Percentiles rank a stretch among this genome's conserved stretches.
Evolutionary conservation across 2,797 vertebrate species (phyloP).

Genomic region (Pagetopsis macropterus): DNA sequence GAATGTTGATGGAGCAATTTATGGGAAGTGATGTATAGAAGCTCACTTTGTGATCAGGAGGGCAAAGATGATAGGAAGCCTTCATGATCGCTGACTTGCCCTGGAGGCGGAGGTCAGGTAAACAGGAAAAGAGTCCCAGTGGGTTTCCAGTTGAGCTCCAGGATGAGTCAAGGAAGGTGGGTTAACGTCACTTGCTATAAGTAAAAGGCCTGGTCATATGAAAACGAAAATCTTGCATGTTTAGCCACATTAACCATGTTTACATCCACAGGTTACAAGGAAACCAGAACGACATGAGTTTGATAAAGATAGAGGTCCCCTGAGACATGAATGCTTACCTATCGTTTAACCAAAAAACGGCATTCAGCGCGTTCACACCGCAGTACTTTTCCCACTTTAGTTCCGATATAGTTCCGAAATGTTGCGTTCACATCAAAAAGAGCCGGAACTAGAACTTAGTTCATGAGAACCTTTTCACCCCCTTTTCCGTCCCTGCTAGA

Average conservation of each 20-base stretch:
- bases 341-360: background rate
- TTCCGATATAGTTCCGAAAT: no score
- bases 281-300: background rate
- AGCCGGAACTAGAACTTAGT: no score
- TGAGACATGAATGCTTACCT: background rate
- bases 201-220: no score
- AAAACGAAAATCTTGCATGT: no score
- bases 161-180: background rate
- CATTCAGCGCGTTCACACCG: no score
- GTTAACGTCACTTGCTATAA: background rate
- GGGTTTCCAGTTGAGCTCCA: background rate
- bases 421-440: no score
- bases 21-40: background rate
- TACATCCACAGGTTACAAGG: background rate
- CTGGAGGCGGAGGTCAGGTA: background rate
- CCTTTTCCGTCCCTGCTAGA: no score
- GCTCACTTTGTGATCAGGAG: background rate
- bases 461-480: no score
- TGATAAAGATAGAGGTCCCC: background rate
- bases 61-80: conserved; percentile 4
- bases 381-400: no score
- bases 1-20: conserved; percentile 23
- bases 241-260: no score
- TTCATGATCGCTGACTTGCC: background rate
- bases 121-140: conserved; percentile 10